phyloP scores from a whole-genome alignment of 2,888 invertebrate genomes.

The Metalampra italica region DNA sequence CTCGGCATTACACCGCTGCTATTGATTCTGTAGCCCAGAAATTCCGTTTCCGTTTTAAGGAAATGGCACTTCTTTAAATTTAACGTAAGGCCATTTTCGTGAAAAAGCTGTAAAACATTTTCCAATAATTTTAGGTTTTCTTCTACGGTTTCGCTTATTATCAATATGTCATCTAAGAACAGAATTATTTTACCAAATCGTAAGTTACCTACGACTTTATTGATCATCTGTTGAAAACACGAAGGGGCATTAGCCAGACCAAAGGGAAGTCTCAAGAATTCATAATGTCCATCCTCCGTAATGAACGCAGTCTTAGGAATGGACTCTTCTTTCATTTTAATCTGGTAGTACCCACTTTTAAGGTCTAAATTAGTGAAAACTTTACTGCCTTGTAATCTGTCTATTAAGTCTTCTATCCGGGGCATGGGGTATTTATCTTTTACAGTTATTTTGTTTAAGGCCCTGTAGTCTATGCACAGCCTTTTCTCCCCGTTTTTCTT shows the following conservation, averaged over 20 bases:
- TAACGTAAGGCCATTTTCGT: not conserved
- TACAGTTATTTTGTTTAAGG: slow-evolving; percentile 1
- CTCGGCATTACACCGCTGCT: slow-evolving; percentile 1
- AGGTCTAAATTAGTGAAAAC: slow-evolving; percentile 3
- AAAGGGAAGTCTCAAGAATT: not conserved
- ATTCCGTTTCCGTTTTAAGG: not conserved
- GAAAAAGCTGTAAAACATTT: not conserved
- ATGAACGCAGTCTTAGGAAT: slow-evolving; percentile 2
- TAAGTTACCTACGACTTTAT: not conserved
- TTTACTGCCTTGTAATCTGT: not conserved
- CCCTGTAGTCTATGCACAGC: slow-evolving; percentile 6
- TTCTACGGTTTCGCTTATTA: not conserved
- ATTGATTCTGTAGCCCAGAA: slow-evolving; percentile 2
- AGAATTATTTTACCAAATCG: not conserved
- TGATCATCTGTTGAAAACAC: not conserved
- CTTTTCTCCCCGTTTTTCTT: slow-evolving; percentile 4
- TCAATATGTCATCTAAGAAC: slow-evolving; percentile 3
- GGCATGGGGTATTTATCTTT: slow-evolving; percentile 7
- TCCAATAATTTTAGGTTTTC: not conserved
- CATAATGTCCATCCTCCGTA: too few species aligned
- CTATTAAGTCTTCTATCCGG: slow-evolving; percentile 4
- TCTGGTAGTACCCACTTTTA: not conserved
- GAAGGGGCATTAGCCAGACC: not conserved
- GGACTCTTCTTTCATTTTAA: not conserved
- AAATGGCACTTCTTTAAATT: slow-evolving; percentile 7